Percentiles rank a stretch among this genome's conserved stretches.
These are phyloP conservation scores for Hyles vespertilio DNA, from an alignment of 1,140 invertebrate species.

Conservation along the genomic window DNA sequence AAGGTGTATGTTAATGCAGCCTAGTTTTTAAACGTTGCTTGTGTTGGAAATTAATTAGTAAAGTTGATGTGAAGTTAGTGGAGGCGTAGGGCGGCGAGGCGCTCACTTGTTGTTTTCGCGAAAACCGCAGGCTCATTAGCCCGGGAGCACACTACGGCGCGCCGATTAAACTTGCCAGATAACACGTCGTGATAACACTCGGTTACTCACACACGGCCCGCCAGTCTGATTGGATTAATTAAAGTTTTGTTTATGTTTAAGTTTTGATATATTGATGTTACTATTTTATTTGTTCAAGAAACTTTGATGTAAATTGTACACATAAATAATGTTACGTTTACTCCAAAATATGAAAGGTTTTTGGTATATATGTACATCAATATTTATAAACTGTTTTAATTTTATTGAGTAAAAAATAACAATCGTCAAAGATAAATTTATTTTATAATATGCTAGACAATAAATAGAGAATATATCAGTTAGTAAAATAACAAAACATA, in stretches of 20 bases:
- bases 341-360: too few relatives aligned
- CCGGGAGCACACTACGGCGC: constrained; percentile 58
- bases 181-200: constrained; percentile 55
- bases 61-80: constrained; percentile 45
- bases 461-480: too few relatives aligned
- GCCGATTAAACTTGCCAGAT: constrained; percentile 63
- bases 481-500: too few relatives aligned
- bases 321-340: too few relatives aligned
- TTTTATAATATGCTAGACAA: too few relatives aligned
- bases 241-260: constrained; percentile 44
- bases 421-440: too few relatives aligned
- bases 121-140: constrained; percentile 71
- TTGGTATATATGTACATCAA: too few relatives aligned
- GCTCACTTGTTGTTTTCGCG: constrained; percentile 52
- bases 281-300: background rate
- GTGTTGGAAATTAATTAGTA: constrained; percentile 54
- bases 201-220: constrained; percentile 28
- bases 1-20: constrained; percentile 12
- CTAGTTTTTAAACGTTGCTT: constrained; percentile 22
- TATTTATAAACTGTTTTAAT: too few relatives aligned
- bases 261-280: background rate
- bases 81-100: constrained; percentile 20
- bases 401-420: too few relatives aligned
- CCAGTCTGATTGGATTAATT: constrained; percentile 48
- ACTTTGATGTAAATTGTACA: background rate